Conservation (phyloP, 2,888 invertebrate genomes). For the Dolichopus griseipennis region DNA sequence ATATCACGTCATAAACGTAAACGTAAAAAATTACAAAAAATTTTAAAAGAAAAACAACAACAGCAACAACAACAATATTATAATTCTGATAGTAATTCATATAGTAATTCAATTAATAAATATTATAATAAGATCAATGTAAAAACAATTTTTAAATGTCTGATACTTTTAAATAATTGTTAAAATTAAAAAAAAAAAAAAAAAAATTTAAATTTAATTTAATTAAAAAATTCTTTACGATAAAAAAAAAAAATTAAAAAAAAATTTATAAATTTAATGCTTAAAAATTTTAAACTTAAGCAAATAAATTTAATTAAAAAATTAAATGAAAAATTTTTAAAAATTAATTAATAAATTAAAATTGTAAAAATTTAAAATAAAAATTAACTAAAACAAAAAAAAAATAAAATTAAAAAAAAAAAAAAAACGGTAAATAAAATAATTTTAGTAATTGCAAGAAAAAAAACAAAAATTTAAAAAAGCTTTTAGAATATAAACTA, state of each 20-base stretch:
- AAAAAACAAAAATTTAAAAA: too few species aligned
- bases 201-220: conserved; percentile 17
- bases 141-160: conserved; percentile 21
- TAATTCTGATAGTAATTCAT: conserved; percentile 5
- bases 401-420: too few species aligned
- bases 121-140: conserved; percentile 19
- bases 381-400: too few species aligned
- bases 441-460: too few species aligned
- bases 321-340: conserved; percentile 21
- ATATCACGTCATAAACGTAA: conserved; percentile 27
- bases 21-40: conserved; percentile 12
- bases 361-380: conserved; percentile 17
- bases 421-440: too few species aligned
- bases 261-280: too few species aligned
- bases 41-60: too few species aligned
- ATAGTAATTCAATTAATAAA: conserved; percentile 13
- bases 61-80: conserved; percentile 10
- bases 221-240: conserved; percentile 21
- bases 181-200: conserved; percentile 16
- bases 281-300: not conserved
- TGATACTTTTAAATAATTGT: conserved; percentile 21
- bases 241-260: conserved; percentile 1
- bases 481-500: too few species aligned
- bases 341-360: too few species aligned
- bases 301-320: conserved; percentile 14